These are phyloP conservation scores for Eclectus roratus DNA, from an alignment of 2,113 vertebrate species.

Conservation along the genomic window DNA sequence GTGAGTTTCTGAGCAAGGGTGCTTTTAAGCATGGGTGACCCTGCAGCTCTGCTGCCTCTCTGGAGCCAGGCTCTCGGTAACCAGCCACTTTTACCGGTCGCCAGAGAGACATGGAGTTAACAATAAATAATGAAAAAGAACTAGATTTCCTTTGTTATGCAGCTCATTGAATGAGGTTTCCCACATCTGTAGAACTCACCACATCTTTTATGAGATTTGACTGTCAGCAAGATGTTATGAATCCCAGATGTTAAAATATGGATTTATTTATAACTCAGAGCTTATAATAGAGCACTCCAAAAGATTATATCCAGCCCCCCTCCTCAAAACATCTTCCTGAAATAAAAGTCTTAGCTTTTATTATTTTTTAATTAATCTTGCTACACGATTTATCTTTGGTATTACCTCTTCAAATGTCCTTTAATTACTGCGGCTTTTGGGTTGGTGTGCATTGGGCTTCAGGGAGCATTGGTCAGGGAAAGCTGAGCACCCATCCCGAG, in stretches of 20 bases:
- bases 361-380: slow-evolving; percentile 36
- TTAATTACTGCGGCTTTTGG: not conserved
- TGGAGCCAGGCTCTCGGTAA: not conserved
- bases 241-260: slow-evolving; percentile 71
- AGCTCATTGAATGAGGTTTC: slow-evolving; percentile 59
- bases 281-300: slow-evolving; percentile 49
- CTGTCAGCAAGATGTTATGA: slow-evolving; percentile 70
- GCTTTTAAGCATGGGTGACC: not conserved
- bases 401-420: slow-evolving; percentile 25
- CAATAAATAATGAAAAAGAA: slow-evolving; percentile 28
- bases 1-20: not conserved
- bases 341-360: slow-evolving; percentile 25
- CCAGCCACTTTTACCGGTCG: not conserved
- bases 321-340: slow-evolving; percentile 52
- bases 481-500: not conserved
- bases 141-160: slow-evolving; percentile 59
- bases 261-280: slow-evolving; percentile 56
- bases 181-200: slow-evolving; percentile 61
- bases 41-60: not conserved
- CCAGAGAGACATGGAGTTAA: not conserved
- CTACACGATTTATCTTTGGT: slow-evolving; percentile 11
- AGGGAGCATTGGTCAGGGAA: not conserved
- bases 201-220: slow-evolving; percentile 69
- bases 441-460: not conserved
- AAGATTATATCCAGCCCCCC: slow-evolving; percentile 40